These are phyloP conservation scores for Erebia epiphron DNA, from an alignment of 2,888 invertebrate species.

Conservation along the genomic window DNA sequence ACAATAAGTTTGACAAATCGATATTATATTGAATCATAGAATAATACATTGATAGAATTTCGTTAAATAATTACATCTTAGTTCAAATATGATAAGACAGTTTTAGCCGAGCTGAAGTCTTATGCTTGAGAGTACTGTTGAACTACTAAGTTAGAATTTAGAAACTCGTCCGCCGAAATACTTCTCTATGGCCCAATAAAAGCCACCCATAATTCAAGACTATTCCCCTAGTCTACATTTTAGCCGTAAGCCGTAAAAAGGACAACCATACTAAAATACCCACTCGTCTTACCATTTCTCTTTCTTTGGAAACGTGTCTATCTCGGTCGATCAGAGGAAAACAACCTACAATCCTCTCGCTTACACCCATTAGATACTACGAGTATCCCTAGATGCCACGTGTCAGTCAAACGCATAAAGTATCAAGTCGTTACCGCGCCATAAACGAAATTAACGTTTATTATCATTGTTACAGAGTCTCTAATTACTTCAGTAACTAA, in stretches of 20 bases:
- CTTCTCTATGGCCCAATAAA: slow-evolving; percentile 21
- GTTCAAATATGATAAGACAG: not conserved
- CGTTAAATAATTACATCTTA: not conserved
- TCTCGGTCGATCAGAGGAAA: slow-evolving; percentile 65
- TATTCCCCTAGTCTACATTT: slow-evolving; percentile 16
- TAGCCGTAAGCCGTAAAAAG: slow-evolving; percentile 48
- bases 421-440: slow-evolving; percentile 58
- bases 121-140: not conserved
- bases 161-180: slow-evolving; percentile 6
- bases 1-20: no score
- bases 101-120: not conserved
- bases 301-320: slow-evolving; percentile 70
- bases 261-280: slow-evolving; percentile 61
- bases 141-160: slow-evolving; percentile 6
- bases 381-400: slow-evolving; percentile 68
- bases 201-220: slow-evolving; percentile 24
- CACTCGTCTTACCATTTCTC: slow-evolving; percentile 66
- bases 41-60: not conserved
- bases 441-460: slow-evolving; percentile 68
- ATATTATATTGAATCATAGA: no score
- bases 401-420: slow-evolving; percentile 63
- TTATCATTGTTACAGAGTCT: slow-evolving; percentile 56
- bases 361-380: slow-evolving; percentile 50
- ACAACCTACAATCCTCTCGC: slow-evolving; percentile 54
- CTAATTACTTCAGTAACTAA: slow-evolving; percentile 52